phyloP scores from a whole-genome alignment of 2,797 vertebrate species.

The Cryptoblepharus egeriae region DNA sequence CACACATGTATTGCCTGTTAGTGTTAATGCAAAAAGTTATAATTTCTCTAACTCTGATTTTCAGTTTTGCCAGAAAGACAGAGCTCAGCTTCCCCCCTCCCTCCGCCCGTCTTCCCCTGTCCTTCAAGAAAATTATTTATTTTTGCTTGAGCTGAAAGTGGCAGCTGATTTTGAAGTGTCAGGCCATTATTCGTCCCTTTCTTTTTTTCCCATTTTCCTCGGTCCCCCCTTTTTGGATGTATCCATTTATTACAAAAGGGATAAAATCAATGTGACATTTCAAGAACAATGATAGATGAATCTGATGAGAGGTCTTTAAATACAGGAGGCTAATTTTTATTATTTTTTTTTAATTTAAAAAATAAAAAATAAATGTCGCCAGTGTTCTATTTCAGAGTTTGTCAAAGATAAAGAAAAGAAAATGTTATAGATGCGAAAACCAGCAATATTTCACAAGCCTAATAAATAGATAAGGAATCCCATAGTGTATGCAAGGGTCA shows the following conservation, averaged over 20 bases:
- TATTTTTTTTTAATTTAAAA: slow-evolving; percentile 46
- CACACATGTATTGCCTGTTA: slow-evolving; percentile 22
- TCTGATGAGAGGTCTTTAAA: slow-evolving; percentile 79
- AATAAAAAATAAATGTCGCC: slow-evolving; percentile 68
- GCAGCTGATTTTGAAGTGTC: slow-evolving; percentile 77
- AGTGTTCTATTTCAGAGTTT: slow-evolving; percentile 76
- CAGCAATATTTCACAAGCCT: slow-evolving; percentile 71
- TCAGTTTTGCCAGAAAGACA: slow-evolving; percentile 63
- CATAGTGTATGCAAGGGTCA: slow-evolving; percentile 45
- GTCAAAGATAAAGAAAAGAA: slow-evolving; percentile 79
- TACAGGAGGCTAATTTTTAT: slow-evolving; percentile 73
- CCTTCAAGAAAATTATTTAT: slow-evolving; percentile 81
- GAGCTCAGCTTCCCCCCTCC: slow-evolving; percentile 24
- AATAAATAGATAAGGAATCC: slow-evolving; percentile 65
- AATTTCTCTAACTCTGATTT: slow-evolving; percentile 55
- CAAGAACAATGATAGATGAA: slow-evolving; percentile 78
- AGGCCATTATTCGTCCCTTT: slow-evolving; percentile 69
- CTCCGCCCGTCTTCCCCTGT: slow-evolving; percentile 35
- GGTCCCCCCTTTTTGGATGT: slow-evolving; percentile 64
- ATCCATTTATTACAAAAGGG: slow-evolving; percentile 78
- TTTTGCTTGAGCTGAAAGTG: slow-evolving; percentile 71
- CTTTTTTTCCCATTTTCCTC: background rate
- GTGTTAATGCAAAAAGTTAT: slow-evolving; percentile 36
- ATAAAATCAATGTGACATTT: slow-evolving; percentile 87
- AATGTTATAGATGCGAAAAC: slow-evolving; percentile 70